Evolutionary conservation across 1,140 invertebrate genomes (phyloP).

Genomic region (Cydia pomonella): DNA sequence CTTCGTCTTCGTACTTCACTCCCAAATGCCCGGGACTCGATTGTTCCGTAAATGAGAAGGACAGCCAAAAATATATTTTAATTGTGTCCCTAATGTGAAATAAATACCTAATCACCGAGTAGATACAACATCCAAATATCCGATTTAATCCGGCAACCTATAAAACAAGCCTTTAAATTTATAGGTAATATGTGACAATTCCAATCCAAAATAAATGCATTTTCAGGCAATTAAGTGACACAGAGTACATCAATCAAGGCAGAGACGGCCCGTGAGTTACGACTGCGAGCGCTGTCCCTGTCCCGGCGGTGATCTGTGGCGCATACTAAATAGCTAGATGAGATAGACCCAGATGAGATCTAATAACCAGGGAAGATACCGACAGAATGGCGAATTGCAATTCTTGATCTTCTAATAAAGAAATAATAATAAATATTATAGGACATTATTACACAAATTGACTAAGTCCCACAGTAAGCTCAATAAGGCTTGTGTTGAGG

Average conservation of each 20-base stretch:
- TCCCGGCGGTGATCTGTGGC: conserved; percentile 16
- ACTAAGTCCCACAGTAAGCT: too few species aligned
- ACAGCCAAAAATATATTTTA: too few species aligned
- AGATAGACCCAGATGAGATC: conserved; percentile 2
- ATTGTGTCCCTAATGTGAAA: too few species aligned
- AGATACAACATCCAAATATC: too few species aligned
- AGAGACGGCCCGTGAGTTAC: conserved; percentile 28
- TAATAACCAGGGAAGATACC: not conserved
- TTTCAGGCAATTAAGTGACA: conserved; percentile 29
- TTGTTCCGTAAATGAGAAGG: too few species aligned
- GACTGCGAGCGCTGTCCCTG: conserved; percentile 1
- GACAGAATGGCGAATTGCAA: not conserved
- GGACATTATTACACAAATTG: too few species aligned
- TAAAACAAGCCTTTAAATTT: conserved; percentile 13
- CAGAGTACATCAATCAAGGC: conserved; percentile 28
- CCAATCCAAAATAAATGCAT: conserved; percentile 20
- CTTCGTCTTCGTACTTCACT: too few species aligned
- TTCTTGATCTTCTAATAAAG: not conserved
- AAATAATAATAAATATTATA: too few species aligned
- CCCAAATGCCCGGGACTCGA: too few species aligned
- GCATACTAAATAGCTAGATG: conserved; percentile 19
- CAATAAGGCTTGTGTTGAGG: too few species aligned
- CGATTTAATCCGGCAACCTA: not conserved
- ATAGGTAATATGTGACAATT: not conserved
- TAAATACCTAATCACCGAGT: too few species aligned